These are phyloP conservation scores for Aspidiotus rigidus DNA, from an alignment of 2,888 invertebrate genomes.

Conservation along the genomic window DNA sequence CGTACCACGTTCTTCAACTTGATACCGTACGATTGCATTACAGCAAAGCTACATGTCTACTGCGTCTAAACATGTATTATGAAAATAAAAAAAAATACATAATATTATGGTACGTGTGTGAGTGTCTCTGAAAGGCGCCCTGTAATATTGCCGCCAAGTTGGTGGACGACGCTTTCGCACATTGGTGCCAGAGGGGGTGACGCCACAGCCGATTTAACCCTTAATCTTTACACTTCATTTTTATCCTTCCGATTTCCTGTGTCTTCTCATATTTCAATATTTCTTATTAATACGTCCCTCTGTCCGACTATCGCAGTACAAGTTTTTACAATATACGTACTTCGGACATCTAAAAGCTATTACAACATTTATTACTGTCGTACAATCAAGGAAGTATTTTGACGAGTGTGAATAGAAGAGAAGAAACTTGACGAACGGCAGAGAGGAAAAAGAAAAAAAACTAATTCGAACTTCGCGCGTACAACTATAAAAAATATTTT, in stretches of 20 bases:
- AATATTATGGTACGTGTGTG: constrained; percentile 19
- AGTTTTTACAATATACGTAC: constrained; percentile 7
- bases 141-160: constrained; percentile 25
- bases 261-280: constrained; percentile 31
- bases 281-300: constrained; percentile 18
- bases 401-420: not conserved
- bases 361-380: constrained; percentile 10
- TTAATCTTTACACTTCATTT: constrained; percentile 31
- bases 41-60: not conserved
- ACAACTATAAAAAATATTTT: too few relatives aligned
- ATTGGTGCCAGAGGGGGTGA: constrained; percentile 31
- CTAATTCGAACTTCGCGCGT: too few relatives aligned
- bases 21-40: not conserved
- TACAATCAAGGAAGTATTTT: constrained; percentile 12
- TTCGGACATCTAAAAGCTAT: constrained; percentile 16
- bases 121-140: constrained; percentile 28
- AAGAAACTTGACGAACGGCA: not conserved
- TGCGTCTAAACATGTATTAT: constrained; percentile 16
- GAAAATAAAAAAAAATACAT: constrained; percentile 23
- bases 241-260: constrained; percentile 28
- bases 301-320: constrained; percentile 1
- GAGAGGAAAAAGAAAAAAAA: not conserved
- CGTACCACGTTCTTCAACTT: not conserved
- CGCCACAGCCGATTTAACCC: constrained; percentile 31
- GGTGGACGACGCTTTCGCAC: constrained; percentile 28